Evolutionary conservation across 2,113 vertebrate species (phyloP).

Genomic region (Notarius lentiginosus): DNA sequence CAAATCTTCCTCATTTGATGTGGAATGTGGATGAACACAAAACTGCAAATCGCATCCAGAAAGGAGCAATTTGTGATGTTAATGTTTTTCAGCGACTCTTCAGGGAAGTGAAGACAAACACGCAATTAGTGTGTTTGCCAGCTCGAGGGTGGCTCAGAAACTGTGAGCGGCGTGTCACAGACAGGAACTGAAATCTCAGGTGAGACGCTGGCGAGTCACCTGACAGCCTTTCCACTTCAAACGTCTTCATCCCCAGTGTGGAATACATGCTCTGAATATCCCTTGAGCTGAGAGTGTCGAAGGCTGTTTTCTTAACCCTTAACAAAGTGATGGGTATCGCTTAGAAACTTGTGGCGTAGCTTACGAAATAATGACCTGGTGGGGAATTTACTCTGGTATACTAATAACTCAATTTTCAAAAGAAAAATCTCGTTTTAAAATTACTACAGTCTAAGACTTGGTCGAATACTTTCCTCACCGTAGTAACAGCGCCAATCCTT

Average conservation of each 20-base stretch:
- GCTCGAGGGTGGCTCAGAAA: constrained; percentile 40
- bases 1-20: constrained; percentile 26
- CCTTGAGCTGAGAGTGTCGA: constrained; percentile 1
- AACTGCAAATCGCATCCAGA: constrained; percentile 36
- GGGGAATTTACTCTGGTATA: constrained; percentile 68
- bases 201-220: constrained; percentile 39
- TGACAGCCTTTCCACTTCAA: constrained; percentile 48
- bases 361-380: constrained; percentile 76
- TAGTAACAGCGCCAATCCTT: neutral
- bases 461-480: neutral
- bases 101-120: constrained; percentile 53
- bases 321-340: neutral
- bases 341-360: constrained; percentile 35
- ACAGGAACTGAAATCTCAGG: constrained; percentile 50
- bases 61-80: constrained; percentile 48
- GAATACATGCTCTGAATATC: constrained; percentile 14
- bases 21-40: constrained; percentile 30
- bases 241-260: constrained; percentile 38
- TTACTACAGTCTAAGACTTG: constrained; percentile 84
- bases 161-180: constrained; percentile 35
- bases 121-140: constrained; percentile 47
- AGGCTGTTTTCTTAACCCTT: constrained; percentile 19
- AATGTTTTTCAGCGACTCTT: constrained; percentile 50
- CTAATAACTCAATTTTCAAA: constrained; percentile 78
- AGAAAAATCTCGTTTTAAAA: constrained; percentile 88